These are phyloP conservation scores for Conops quadrifasciatus DNA, from an alignment of 2,888 invertebrate genomes.

Conservation along the genomic window DNA sequence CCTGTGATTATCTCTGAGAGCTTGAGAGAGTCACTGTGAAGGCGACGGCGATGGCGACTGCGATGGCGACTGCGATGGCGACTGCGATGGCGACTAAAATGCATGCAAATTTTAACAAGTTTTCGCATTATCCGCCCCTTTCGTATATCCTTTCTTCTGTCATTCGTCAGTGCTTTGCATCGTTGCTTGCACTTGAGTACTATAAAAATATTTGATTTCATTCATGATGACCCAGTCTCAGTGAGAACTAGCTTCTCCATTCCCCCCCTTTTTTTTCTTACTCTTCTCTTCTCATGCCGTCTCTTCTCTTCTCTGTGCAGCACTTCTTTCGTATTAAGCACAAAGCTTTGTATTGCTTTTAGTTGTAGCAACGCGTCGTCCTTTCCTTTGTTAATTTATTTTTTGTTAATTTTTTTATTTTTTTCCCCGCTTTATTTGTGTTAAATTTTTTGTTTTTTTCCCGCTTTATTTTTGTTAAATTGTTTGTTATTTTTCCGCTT, in stretches of 20 bases:
- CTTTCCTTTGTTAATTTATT: background rate
- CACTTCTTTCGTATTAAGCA: background rate
- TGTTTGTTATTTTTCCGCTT: slow-evolving; percentile 31
- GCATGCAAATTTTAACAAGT: too few relatives aligned
- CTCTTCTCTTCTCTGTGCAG: too few relatives aligned
- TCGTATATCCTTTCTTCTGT: too few relatives aligned
- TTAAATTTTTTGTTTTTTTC: slow-evolving; percentile 2
- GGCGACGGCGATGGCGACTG: background rate
- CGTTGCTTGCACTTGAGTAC: background rate
- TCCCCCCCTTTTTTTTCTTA: too few relatives aligned
- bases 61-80: background rate
- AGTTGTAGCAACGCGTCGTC: background rate
- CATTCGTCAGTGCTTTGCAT: too few relatives aligned
- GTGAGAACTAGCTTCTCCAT: too few relatives aligned
- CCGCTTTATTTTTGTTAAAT: slow-evolving; percentile 11
- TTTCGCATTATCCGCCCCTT: too few relatives aligned
- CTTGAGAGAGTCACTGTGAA: background rate
- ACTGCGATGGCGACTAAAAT: background rate
- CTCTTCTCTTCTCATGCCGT: too few relatives aligned
- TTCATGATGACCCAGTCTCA: too few relatives aligned
- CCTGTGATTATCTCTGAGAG: background rate
- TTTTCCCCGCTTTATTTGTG: background rate
- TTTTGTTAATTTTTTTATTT: too few relatives aligned
- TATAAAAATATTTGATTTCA: background rate
- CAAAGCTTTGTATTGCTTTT: background rate